These are phyloP conservation scores for Pao palembangensis DNA, from an alignment of 2,113 vertebrate species.

Conservation along the genomic window DNA sequence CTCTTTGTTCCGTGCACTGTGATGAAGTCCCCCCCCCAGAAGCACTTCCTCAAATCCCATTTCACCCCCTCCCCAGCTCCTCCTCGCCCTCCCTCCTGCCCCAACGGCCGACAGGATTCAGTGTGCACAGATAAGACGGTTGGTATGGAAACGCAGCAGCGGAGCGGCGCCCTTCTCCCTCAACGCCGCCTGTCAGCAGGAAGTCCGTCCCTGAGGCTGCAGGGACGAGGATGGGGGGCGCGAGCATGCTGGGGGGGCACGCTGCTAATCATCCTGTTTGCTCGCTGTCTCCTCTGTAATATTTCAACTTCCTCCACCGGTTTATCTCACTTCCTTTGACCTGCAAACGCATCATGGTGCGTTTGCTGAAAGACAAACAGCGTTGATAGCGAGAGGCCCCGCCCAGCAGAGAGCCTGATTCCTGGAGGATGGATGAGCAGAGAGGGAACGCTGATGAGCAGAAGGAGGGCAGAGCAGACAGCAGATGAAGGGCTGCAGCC, in stretches of 20 bases:
- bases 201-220: constrained; percentile 26
- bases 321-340: constrained; percentile 40
- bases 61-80: too few species aligned
- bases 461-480: background rate
- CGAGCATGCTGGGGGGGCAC: constrained; percentile 21
- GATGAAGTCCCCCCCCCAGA: constrained; percentile 39
- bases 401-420: constrained; percentile 20
- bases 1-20: background rate
- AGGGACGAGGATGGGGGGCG: constrained; percentile 25
- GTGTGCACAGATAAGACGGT: constrained; percentile 46
- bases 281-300: constrained; percentile 27
- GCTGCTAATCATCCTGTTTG: constrained; percentile 40
- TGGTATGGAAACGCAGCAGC: constrained; percentile 64
- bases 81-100: background rate
- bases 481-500: background rate
- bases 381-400: too few species aligned
- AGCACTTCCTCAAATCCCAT: constrained; percentile 33
- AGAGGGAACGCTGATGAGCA: constrained; percentile 19
- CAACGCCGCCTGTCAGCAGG: constrained; percentile 43
- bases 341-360: too few species aligned
- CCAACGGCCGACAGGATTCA: constrained; percentile 26
- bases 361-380: background rate
- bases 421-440: background rate
- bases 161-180: constrained; percentile 51
- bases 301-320: constrained; percentile 51